Evolutionary conservation across 2,888 invertebrate genomes (phyloP).

Genomic region (Reticulitermes lucifugus): DNA sequence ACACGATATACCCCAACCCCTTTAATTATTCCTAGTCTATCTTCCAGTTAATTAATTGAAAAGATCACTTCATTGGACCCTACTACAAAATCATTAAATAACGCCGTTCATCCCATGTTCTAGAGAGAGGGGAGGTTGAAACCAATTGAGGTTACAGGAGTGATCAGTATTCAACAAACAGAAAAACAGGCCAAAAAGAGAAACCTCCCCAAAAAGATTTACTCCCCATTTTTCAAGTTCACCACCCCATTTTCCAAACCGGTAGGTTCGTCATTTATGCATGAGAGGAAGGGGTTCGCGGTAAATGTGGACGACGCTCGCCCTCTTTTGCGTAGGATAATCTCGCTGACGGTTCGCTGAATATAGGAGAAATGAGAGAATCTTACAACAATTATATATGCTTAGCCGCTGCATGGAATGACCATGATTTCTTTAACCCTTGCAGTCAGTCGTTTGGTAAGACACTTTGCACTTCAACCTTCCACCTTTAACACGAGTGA

Average conservation of each 20-base stretch:
- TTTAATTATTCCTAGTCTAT: conserved; percentile 44
- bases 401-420: too few species aligned
- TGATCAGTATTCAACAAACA: conserved; percentile 31
- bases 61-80: conserved; percentile 42
- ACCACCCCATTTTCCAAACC: neutral
- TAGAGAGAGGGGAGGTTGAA: neutral
- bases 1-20: neutral
- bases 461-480: too few species aligned
- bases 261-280: neutral
- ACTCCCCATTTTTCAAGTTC: neutral
- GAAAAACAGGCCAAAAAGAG: conserved; percentile 17
- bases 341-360: neutral
- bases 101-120: neutral
- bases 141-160: neutral
- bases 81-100: neutral
- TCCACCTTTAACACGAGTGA: too few species aligned
- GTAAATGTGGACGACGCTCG: neutral
- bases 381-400: neutral
- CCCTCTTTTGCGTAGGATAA: neutral
- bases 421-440: neutral
- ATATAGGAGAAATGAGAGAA: neutral
- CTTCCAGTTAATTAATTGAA: conserved; percentile 49
- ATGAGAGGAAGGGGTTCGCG: conserved; percentile 8
- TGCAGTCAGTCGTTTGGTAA: too few species aligned
- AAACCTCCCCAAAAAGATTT: neutral